Percentiles rank a stretch among this genome's conserved stretches.
phyloP scores from a whole-genome alignment of 2,797 vertebrate genomes.

The Oryzias sinensis region DNA sequence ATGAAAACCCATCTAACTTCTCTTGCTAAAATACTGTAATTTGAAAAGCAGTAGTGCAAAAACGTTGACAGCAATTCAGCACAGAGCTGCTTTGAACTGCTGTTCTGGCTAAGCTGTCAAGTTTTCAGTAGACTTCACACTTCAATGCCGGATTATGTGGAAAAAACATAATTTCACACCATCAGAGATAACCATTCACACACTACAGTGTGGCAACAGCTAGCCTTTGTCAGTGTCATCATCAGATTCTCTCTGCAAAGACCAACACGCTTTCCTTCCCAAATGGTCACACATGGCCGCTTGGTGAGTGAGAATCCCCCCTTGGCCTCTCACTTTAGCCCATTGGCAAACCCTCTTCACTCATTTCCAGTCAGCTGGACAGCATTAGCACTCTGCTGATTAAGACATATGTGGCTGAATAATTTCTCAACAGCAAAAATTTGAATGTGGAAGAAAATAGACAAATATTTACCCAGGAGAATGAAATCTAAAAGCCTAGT shows the following conservation, averaged over 20 bases:
- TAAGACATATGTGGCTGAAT: background rate
- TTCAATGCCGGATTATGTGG: background rate
- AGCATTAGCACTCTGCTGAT: background rate
- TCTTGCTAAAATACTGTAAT: too few species aligned
- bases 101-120: background rate
- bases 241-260: background rate
- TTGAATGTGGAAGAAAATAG: background rate
- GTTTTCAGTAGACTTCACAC: too few species aligned
- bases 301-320: conserved; percentile 2
- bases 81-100: background rate
- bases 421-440: background rate
- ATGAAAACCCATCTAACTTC: too few species aligned
- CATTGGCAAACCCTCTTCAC: background rate
- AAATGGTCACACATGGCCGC: background rate
- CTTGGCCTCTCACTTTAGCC: background rate
- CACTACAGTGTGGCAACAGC: background rate
- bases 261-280: background rate
- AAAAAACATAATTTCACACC: background rate
- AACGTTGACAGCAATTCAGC: background rate
- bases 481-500: background rate
- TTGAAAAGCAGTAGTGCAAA: too few species aligned
- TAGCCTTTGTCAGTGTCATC: background rate
- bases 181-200: background rate
- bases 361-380: background rate
- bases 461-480: background rate